Base-by-base conservation (phyloP, 2,797 vertebrate species). In the Cacajao melanocephalus region DNA sequence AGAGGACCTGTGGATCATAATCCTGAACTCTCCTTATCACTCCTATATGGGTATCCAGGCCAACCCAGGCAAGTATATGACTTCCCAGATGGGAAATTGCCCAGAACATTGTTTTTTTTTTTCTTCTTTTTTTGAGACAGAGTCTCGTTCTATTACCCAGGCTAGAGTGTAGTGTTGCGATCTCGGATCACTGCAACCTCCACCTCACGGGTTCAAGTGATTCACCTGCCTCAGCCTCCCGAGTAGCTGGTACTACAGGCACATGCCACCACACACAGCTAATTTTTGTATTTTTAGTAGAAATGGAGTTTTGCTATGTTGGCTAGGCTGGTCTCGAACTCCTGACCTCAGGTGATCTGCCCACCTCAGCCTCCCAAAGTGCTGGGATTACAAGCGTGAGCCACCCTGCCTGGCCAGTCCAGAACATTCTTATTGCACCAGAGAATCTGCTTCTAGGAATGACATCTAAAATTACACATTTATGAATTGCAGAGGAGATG, bases 391-490 rank as follows among this genome's bases (percentile, higher is more conserved):
- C 64, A 67, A 67, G 64, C 7, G 7, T 67, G 15, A 67, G 33
- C 15, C 7, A 9, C 12, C 33, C 15, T 17, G 33, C 61, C 33
- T 8, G 7, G 33, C 33, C 64, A 73, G 33, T 55, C 57, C 36
- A 89, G 64, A 89, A 94, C 36, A 81, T 88, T 78, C n/a, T 28
- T 75, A 57, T 1, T 58, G 26, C 17, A 36, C 82, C 39, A 55
- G 44, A 93, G 44, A 81, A 94, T 52, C 64, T 88, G 58, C 52
- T 86, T 81, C 30, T 44, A 39, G 83, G 50, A 97, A 57, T 30
- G 83, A 52, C 36, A 57, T 88, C 52, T 87, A 44, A 90, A 88
- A 46, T 20, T 76, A 46, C 50, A 58, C n/a, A 30, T 36, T 89
- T 46, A 61, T 22, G 57, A 97, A 57, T 41, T 78, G 72, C 24